Evolutionary conservation across 2,797 vertebrate genomes (phyloP), one percentile per base, ranked within the genome.

Genomic region (Pipistrellus nathusii): DNA sequence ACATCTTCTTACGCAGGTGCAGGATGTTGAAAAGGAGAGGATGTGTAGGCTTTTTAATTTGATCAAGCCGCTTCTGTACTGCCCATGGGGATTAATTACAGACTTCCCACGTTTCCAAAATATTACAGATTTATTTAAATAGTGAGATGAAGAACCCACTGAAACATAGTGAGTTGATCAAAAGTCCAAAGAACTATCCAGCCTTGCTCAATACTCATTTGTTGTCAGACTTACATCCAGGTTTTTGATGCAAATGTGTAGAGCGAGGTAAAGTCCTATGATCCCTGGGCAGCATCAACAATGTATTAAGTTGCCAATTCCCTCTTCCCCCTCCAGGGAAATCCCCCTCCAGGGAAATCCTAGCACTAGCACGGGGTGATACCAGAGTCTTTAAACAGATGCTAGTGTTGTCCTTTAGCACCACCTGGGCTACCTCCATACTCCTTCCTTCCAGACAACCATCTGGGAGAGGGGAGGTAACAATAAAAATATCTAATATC

Each of bases 61-160:
- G 38, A 41, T 41, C 38, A 41, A 41, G 38, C 35, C 35, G 6
- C 14, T 95, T 97, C 86, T 83, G 68, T 55, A 35, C 71, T 90
- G 85, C 73, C 94, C 93, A 91, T 66, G 90, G 94, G 91, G 91
- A 97, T 96, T 98, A 97, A 98, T 97, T 97, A 97, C 21, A 71
- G 89, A 93, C 64, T 95, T 95, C 53, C 90, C 14, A 93, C 6
- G 0, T 96, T 96, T 96, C 64, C 73, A 96, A 96, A 96, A 94
- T 89, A 96, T 72, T 95, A 90, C 53, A 90, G 73, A 95, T 96
- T 96, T 85, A 94, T 96, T 98, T 96, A 96, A 96, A 96, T 94
- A 88, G 48, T 86, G 32, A 94, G 25, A 88, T 92, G 75, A 51
- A 62, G 73, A 86, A 90, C 32, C 3, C 1, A 69, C 32, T 46